These are phyloP conservation scores for Theropithecus gelada DNA, from an alignment of 2,113 vertebrate species.

Conservation along the genomic window DNA sequence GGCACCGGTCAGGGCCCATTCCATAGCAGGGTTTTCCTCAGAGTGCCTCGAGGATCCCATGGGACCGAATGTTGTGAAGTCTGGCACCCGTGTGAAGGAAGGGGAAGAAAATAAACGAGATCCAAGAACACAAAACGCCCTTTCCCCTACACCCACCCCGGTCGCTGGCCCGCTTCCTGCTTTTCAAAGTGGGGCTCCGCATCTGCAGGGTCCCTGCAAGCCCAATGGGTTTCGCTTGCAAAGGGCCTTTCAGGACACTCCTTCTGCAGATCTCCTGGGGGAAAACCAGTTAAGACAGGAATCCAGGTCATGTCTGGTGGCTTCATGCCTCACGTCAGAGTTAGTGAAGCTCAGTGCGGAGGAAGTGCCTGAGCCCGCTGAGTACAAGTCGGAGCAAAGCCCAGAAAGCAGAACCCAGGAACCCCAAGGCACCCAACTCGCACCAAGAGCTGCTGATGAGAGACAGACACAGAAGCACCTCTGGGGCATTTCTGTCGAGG, in stretches of 20 bases:
- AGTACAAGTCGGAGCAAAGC: conserved; percentile 17
- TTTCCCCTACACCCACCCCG: background rate
- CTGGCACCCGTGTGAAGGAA: conserved; percentile 12
- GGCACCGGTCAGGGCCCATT: conserved; percentile 73
- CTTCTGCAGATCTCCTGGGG: background rate
- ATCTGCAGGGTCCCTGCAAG: conserved; percentile 35
- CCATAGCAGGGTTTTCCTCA: conserved; percentile 67
- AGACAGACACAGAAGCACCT: conserved; percentile 30
- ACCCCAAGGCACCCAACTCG: background rate
- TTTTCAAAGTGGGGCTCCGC: background rate
- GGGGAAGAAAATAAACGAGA: background rate
- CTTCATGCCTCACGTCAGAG: conserved; percentile 11
- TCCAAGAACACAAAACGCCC: background rate
- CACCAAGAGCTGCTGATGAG: background rate
- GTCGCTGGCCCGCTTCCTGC: background rate
- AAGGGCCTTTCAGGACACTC: conserved; percentile 41
- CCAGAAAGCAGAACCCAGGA: conserved; percentile 6
- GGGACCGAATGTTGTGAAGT: conserved; percentile 39
- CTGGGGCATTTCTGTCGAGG: conserved; percentile 25
- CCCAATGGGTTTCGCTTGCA: background rate
- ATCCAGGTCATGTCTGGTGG: conserved; percentile 26
- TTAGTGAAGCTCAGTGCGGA: background rate
- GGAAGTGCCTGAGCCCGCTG: background rate
- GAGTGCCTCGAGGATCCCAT: background rate
- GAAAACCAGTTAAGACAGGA: conserved; percentile 46